Base-by-base conservation (phyloP, 92 coral and sea anemone species). In the Parazoanthus atlanticus region DNA sequence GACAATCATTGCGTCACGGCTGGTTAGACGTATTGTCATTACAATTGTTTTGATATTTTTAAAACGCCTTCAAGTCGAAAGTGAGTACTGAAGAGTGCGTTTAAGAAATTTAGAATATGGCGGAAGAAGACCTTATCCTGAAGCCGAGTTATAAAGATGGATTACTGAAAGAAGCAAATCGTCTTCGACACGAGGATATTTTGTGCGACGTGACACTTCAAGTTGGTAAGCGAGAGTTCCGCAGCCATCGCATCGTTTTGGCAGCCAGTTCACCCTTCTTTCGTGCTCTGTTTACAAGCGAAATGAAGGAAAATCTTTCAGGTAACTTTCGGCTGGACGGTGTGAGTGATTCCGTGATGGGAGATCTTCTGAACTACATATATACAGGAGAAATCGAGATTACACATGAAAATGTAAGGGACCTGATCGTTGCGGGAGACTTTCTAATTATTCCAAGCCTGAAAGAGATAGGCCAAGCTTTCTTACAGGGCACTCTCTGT, bases 221-320 rank as follows among this genome's bases (percentile, higher is more conserved):
- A 89, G 93, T 88, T 32, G 86, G 89, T 43, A 93, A 88, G 16
- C 85, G 85, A 21, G 92, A 90, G 47, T 94, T 94, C 65, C 73
- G 66, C 9, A 96, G 93, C 0, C 98, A 93, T 85, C 91, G 94
- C 28, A 78, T 91, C 17, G 86, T 95, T 78, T 85, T 95, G 46
- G 93, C 93, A 61, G 94, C 98, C 34, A 88, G 88, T n/a, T 92
- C 95, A 54, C 91, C 91, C 7, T 95, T 92, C 71, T 94, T 95
- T 72, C 80, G 89, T 23, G 96, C 90, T 34, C 77, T 95, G 58
- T 95, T 93, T 74, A 88, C 92, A 33, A 90, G 85, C 31, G 79
- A 93, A 25, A 92, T 93, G 93, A 89, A 86, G n/a, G 91, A 87
- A 61, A 93, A 80, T 69, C 76, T 38, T 43, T 74, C 83, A 17